phyloP scores from a whole-genome alignment of 2,113 vertebrate species.

The Vulpes lagopus region DNA sequence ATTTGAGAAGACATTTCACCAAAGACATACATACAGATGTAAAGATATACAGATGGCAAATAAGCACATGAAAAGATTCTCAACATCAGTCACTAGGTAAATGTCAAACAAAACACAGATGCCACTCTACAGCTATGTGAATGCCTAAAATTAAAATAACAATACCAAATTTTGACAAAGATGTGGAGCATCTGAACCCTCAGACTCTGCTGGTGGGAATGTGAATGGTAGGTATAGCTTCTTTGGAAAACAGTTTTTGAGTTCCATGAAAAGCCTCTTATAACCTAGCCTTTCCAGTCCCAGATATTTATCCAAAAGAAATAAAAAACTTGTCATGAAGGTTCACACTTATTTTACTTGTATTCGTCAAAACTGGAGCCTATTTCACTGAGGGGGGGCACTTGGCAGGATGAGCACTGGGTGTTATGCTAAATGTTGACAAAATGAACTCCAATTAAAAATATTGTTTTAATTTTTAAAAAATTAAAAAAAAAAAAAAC shows the following conservation, averaged over 20 bases:
- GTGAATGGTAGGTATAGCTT: background rate
- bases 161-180: background rate
- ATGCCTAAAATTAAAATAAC: background rate
- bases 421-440: too few species aligned
- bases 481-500: too few species aligned
- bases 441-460: too few species aligned
- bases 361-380: background rate
- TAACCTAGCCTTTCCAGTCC: background rate
- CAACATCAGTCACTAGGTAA: background rate
- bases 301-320: constrained; percentile 7
- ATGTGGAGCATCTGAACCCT: background rate
- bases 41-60: background rate
- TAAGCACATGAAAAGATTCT: background rate
- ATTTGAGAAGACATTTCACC: background rate
- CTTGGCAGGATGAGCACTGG: too few species aligned
- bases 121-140: background rate
- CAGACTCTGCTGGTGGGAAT: background rate
- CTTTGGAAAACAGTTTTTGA: background rate
- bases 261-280: background rate
- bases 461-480: too few species aligned
- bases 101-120: background rate
- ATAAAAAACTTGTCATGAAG: background rate
- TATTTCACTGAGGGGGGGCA: background rate
- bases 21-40: background rate
- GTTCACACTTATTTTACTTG: background rate